A percentile compares a stretch with the other conserved stretches of the same genome.
phyloP scores from a whole-genome alignment of 2,113 vertebrate genomes.

The Triplophysa siluroides region DNA sequence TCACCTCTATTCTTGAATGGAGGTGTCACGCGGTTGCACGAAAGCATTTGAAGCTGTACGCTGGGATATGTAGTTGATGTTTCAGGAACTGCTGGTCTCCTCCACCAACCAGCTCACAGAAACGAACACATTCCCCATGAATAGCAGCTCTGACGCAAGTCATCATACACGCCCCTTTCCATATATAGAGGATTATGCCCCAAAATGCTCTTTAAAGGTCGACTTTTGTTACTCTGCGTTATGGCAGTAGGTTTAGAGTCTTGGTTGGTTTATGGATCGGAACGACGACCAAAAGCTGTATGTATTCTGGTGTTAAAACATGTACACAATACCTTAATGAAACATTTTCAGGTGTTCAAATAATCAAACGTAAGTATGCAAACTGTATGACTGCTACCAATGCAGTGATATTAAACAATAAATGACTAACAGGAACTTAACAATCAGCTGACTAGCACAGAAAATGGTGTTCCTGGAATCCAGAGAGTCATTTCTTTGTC shows the following conservation, averaged over 20 bases:
- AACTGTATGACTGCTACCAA: too few relatives aligned
- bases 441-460: too few relatives aligned
- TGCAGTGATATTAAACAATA: too few relatives aligned
- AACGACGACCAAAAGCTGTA: too few relatives aligned
- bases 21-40: conserved; percentile 49
- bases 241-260: not conserved
- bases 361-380: not conserved
- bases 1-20: conserved; percentile 65
- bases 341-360: not conserved
- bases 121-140: conserved; percentile 60
- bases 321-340: too few relatives aligned
- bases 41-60: fast-evolving
- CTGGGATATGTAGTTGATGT: conserved; percentile 66
- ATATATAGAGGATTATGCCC: conserved; percentile 45
- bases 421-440: too few relatives aligned
- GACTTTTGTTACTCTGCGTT: conserved; percentile 14
- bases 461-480: too few relatives aligned
- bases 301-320: too few relatives aligned
- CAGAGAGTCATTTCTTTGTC: too few relatives aligned
- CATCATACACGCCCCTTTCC: conserved; percentile 51
- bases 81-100: fast-evolving
- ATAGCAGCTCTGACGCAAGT: conserved; percentile 23
- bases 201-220: conserved; percentile 35
- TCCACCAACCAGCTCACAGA: fast-evolving
- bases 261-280: not conserved